phyloP scores from a whole-genome alignment of 2,113 vertebrate genomes.

The Canis aureus region DNA sequence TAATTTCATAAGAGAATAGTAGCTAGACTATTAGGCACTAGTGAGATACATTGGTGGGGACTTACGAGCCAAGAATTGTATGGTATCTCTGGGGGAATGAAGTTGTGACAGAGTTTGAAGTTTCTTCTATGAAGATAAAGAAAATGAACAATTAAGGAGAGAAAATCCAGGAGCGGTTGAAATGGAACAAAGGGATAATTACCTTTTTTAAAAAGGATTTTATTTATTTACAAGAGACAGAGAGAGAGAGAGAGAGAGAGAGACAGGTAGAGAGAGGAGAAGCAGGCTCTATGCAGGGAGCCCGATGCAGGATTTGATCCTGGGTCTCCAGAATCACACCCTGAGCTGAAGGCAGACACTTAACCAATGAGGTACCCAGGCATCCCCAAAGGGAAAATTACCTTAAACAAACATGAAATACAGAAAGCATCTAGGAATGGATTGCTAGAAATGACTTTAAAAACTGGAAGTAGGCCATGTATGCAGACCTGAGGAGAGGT shows the following conservation, averaged over 20 bases:
- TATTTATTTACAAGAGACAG: too few relatives aligned
- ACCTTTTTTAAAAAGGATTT: not conserved
- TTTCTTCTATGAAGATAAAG: not conserved
- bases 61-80: not conserved
- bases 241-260: too few relatives aligned
- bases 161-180: not conserved
- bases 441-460: not conserved
- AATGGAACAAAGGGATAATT: slow-evolving; percentile 19
- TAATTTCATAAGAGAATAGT: not conserved
- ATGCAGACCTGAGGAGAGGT: not conserved
- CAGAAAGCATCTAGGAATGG: not conserved
- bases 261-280: too few relatives aligned
- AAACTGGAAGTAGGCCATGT: not conserved
- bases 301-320: too few relatives aligned
- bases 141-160: slow-evolving; percentile 34
- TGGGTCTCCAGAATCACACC: too few relatives aligned
- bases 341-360: too few relatives aligned
- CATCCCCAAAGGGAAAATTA: not conserved
- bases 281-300: too few relatives aligned
- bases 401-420: not conserved
- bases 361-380: too few relatives aligned
- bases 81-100: not conserved
- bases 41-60: not conserved
- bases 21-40: not conserved
- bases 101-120: not conserved